Base-by-base conservation (phyloP, 2,888 invertebrate species). In the Strigamia maritima region DNA sequence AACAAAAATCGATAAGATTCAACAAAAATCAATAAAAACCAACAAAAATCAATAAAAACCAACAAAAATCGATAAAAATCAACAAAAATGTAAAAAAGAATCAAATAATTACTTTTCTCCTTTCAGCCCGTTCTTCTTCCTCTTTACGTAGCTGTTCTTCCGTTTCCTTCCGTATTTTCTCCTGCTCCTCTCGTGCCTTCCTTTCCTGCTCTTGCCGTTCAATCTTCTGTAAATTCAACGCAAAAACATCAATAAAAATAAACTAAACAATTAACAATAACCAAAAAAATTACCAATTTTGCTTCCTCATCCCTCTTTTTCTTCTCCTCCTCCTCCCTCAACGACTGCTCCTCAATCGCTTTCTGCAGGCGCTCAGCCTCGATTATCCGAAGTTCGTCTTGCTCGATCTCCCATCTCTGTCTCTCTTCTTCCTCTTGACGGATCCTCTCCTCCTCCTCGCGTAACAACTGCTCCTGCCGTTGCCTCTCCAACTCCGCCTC, bases 321-420 rank as follows among this genome's bases (percentile, higher is more conserved):
- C 38, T 38, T 70, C 65, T 95, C 94, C 83, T 94, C 94, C 84
- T 93, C 91, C 83, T 92, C 93, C 28, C 93, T 90, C 84, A 83
- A 82, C 78, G 85, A 85, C 80, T 86, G 86, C 75, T 86, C 92
- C 88, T 92, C 91, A 82, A 93, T 93, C 82, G 95, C 95, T 86
- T 91, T 92, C 86, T 91, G 90, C 79, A 97, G 89, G 83, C 97
- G 90, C 86, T 95, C 93, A 84, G 95, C 94, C 85, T 97, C 95
- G 77, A 92, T 90, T 81, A 89, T 89, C 24, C 93, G 90, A 81
- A 95, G 86, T 82, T 92, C 90, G 79, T 90, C 88, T 80, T 94
- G 91, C 85, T 95, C 94, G 83, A 93, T 93, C 84, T 94, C 94
- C 80, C 92, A 90, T 75, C 91, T 89, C 77, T 92, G 89, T 85